phyloP scores from a whole-genome alignment of 2,888 invertebrate genomes.

The Aphelenchoides bicaudatus region DNA sequence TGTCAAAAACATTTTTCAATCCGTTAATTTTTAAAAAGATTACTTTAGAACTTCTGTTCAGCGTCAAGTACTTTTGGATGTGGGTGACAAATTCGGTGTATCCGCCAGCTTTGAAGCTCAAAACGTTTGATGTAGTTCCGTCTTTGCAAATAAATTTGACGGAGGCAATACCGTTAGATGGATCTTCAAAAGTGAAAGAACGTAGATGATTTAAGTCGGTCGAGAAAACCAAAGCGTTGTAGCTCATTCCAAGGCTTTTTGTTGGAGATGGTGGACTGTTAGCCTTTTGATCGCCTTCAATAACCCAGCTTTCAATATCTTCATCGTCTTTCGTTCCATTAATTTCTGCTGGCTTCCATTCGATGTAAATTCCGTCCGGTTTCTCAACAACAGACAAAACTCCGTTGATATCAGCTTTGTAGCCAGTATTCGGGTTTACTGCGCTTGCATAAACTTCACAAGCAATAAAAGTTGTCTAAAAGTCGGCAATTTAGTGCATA shows the following conservation, averaged over 20 bases:
- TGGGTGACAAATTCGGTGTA: slow-evolving; percentile 72
- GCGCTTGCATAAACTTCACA: slow-evolving; percentile 38
- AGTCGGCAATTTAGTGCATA: background rate
- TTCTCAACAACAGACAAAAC: slow-evolving; percentile 46
- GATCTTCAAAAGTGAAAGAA: slow-evolving; percentile 47
- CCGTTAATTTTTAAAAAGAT: too few relatives aligned
- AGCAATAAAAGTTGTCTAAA: slow-evolving; percentile 33
- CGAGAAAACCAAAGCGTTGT: slow-evolving; percentile 38
- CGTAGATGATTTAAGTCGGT: slow-evolving; percentile 56
- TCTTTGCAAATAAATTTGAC: slow-evolving; percentile 70
- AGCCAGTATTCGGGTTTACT: slow-evolving; percentile 28
- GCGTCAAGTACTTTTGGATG: slow-evolving; percentile 56
- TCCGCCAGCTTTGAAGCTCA: slow-evolving; percentile 83
- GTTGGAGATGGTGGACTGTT: slow-evolving; percentile 6
- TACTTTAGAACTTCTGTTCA: slow-evolving; percentile 68
- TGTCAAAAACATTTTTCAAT: too few relatives aligned
- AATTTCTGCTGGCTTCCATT: slow-evolving; percentile 48
- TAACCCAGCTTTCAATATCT: slow-evolving; percentile 36
- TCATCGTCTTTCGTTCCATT: slow-evolving; percentile 20
- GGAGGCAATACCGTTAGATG: slow-evolving; percentile 39
- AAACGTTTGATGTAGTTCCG: slow-evolving; percentile 73
- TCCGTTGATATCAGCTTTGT: slow-evolving; percentile 67
- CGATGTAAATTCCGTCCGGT: slow-evolving; percentile 53
- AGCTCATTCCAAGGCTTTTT: slow-evolving; percentile 18
- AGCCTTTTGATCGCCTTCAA: slow-evolving; percentile 33